Evolutionary conservation across 64 coral and sea anemone species (phyloP), one percentile per base, ranked within the genome.

Genomic region (Hydrozoanthus tunicans): DNA sequence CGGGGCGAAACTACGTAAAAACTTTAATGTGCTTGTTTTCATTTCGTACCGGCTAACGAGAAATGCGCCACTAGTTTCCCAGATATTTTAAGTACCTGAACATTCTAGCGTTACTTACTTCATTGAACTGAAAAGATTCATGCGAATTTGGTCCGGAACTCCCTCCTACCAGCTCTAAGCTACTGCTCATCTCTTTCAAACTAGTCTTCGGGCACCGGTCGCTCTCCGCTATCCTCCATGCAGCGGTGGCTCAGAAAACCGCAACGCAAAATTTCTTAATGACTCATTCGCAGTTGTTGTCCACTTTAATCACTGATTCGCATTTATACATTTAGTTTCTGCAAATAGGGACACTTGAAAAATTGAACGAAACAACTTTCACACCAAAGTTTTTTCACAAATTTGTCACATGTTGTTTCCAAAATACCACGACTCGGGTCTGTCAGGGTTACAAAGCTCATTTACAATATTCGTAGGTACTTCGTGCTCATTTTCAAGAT

Each of bases 391-490:
- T 77, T 65, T 56, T 43, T 51, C 51, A 6, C 13, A 83, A 43
- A 59, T 58, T 64, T 91, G 70, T 94, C 93, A 94, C 93, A 94
- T 90, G 86, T 80, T 82, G 72, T 62, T 77, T 64, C 62, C 51
- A 77, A 86, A 57, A 86, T 92, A 70, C 70, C 91, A 23, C 61
- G 65, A 79, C 3, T 60, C 51, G 26, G 56, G 73, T 68, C 69
- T 79, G 66, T 86, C 84, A 79, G 69, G 94, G 91, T 90, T 95
- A 93, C 91, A 92, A 77, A 93, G 91, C 91, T 77, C 51, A 56
- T 86, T 92, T 84, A 65, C 54, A 32, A 75, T 74, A 11, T 88
- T 88, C 84, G 83, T 86, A 3, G 24, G 3, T 58, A 58, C 55
- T 75, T 88, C 84, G 84, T 73, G 91, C 91, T 77, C 51, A 56